Percentiles rank a stretch among this genome's conserved stretches.
Conservation (phyloP, 2,888 invertebrate genomes). For the Metacarcinus magister region DNA sequence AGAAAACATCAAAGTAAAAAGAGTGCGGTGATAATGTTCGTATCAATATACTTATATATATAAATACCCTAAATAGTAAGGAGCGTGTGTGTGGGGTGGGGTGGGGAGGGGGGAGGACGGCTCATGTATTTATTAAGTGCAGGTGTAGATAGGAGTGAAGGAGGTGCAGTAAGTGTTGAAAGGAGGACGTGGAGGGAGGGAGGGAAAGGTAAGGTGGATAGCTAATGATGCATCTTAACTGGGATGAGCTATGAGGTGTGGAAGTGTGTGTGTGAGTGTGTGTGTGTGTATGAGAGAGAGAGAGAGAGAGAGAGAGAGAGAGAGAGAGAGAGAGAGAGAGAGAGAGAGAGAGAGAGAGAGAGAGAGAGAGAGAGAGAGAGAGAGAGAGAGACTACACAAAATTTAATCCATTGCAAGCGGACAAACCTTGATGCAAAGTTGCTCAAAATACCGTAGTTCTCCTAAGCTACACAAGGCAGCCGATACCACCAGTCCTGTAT, state of each 20-base stretch:
- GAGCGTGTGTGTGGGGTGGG: background rate
- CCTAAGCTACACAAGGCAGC: background rate
- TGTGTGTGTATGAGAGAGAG: too few species aligned
- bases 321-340: conserved; percentile 26
- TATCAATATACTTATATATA: too few species aligned
- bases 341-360: conserved; percentile 26
- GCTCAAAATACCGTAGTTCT: background rate
- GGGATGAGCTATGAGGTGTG: background rate
- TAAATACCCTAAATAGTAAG: too few species aligned
- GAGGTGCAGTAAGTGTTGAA: background rate
- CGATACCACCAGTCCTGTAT: background rate
- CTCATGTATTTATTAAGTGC: background rate
- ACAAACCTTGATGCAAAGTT: background rate
- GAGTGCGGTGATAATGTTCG: too few species aligned
- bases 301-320: background rate
- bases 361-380: conserved; percentile 26
- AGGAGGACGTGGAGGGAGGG: background rate
- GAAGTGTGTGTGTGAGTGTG: background rate
- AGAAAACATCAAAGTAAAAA: too few species aligned
- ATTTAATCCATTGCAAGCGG: background rate
- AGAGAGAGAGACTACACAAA: background rate
- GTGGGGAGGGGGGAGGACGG: background rate
- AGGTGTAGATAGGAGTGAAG: background rate
- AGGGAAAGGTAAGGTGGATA: background rate
- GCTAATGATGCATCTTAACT: background rate